A percentile compares a stretch with the other conserved stretches of the same genome.
Conservation (phyloP, 1,140 invertebrate genomes). For the Ridgeia piscesae region DNA sequence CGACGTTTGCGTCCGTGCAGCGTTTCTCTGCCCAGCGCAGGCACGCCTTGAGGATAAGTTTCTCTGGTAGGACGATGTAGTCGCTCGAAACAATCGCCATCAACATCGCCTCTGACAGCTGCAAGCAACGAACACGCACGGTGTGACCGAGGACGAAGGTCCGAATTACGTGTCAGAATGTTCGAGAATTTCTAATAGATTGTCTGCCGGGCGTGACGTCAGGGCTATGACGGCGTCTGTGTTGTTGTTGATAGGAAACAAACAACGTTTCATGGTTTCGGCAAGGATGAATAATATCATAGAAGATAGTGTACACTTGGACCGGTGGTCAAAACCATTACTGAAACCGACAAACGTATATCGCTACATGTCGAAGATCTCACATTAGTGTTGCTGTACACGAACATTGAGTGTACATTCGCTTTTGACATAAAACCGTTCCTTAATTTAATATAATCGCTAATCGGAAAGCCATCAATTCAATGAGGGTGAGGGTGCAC, state of each 20-base stretch:
- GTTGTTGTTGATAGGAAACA: too few species aligned
- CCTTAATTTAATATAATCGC: neutral
- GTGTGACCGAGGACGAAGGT: too few species aligned
- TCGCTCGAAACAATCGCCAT: neutral
- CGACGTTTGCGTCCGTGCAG: neutral
- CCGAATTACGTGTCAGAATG: too few species aligned
- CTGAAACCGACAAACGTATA: neutral
- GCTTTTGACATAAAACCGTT: neutral
- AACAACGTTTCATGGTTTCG: neutral
- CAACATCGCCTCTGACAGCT: neutral
- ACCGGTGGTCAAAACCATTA: neutral
- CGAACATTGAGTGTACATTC: neutral
- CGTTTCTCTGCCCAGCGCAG: conserved; percentile 20
- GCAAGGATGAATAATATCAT: neutral
- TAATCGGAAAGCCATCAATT: neutral
- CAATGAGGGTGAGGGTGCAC: too few species aligned
- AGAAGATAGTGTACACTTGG: too few species aligned
- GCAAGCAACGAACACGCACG: neutral
- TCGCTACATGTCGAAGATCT: neutral
- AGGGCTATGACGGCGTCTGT: too few species aligned
- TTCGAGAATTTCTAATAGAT: too few species aligned
- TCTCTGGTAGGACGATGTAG: neutral
- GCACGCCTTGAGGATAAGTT: conserved; percentile 14
- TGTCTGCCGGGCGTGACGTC: too few species aligned
- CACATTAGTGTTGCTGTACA: neutral